These are phyloP conservation scores for Gila robusta DNA, from an alignment of 2,797 vertebrate species.

Conservation along the genomic window DNA sequence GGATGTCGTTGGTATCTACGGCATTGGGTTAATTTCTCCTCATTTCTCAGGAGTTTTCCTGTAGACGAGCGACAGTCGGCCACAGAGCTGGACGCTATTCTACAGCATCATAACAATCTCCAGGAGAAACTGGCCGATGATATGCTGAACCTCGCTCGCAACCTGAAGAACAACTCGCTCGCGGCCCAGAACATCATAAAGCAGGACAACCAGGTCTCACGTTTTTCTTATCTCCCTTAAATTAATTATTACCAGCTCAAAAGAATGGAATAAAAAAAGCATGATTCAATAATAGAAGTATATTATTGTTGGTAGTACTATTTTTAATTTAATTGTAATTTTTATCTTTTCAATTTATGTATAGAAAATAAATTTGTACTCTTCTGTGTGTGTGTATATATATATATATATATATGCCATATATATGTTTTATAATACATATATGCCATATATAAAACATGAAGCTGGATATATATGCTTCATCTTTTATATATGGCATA, in stretches of 20 bases:
- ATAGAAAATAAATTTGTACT: too few species aligned
- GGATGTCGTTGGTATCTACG: neutral
- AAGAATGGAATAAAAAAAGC: neutral
- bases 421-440: too few species aligned
- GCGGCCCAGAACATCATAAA: constrained; percentile 96
- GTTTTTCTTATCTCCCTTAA: neutral
- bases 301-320: too few species aligned
- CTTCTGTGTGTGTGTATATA: too few species aligned
- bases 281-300: neutral
- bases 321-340: too few species aligned
- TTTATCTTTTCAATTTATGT: too few species aligned
- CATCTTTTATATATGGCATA: too few species aligned
- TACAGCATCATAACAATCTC: constrained; percentile 92
- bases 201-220: constrained; percentile 94
- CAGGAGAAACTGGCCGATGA: constrained; percentile 97
- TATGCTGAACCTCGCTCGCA: constrained; percentile 93
- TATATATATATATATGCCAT: too few species aligned
- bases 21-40: neutral
- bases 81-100: constrained; percentile 88
- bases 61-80: constrained; percentile 89
- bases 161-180: constrained; percentile 94
- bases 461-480: too few species aligned
- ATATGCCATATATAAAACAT: too few species aligned
- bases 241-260: neutral
- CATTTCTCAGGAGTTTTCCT: constrained; percentile 68